phyloP scores from a whole-genome alignment of 1,140 invertebrate species.

The Monomorium pharaonis region DNA sequence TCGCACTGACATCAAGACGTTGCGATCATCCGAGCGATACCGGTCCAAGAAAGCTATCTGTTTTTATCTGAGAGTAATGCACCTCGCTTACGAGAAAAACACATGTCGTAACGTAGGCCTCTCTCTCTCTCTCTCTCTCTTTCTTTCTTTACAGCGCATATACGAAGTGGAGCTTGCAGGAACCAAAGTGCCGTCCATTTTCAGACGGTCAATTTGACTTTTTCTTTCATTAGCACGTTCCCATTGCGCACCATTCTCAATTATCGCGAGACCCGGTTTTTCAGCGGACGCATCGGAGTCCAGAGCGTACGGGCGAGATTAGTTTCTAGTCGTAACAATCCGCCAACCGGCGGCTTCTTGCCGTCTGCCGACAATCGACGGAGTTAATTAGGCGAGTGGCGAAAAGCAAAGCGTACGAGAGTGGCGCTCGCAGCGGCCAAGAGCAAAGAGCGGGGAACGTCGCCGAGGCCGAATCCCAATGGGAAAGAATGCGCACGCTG shows the following conservation, averaged over 20 bases:
- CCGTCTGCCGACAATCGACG: constrained; percentile 63
- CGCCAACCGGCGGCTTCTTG: constrained; percentile 50
- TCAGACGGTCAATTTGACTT: background rate
- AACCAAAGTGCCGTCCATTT: background rate
- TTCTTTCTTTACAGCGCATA: too few species aligned
- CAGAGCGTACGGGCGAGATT: constrained; percentile 51
- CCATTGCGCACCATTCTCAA: constrained; percentile 39
- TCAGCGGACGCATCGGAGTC: constrained; percentile 2
- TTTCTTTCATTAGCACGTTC: constrained; percentile 31
- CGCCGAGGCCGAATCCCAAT: background rate
- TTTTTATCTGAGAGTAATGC: constrained; percentile 8
- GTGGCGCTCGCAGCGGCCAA: background rate
- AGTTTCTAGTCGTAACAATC: constrained; percentile 66
- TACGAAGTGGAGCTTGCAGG: background rate
- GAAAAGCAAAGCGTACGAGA: constrained; percentile 47
- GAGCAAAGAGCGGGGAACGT: constrained; percentile 13
- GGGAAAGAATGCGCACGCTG: constrained; percentile 17
- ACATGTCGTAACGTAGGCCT: background rate
- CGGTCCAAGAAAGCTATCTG: background rate
- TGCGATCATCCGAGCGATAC: background rate
- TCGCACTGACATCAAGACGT: constrained; percentile 4
- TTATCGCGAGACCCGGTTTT: constrained; percentile 61
- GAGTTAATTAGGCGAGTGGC: constrained; percentile 70
- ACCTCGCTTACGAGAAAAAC: background rate
- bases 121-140: background rate